Conservation (phyloP, 2,888 invertebrate genomes). For the Diarsia brunnea region DNA sequence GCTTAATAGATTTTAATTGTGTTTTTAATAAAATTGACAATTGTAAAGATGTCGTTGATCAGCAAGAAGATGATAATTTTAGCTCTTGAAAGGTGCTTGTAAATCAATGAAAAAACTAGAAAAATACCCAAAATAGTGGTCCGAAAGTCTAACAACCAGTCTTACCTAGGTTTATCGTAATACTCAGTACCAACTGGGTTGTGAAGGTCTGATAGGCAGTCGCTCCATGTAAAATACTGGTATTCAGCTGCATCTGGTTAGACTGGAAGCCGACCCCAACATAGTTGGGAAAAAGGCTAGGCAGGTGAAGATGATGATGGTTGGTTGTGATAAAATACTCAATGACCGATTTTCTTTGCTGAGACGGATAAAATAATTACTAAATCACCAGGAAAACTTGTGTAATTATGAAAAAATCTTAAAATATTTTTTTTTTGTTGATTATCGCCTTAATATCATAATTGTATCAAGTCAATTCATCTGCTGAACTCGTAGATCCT, state of each 20-base stretch:
- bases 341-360: neutral
- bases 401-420: neutral
- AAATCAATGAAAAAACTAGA: neutral
- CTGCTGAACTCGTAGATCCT: neutral
- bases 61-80: neutral
- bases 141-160: no score
- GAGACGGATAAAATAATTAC: neutral
- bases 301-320: neutral
- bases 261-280: no score
- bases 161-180: no score
- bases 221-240: no score
- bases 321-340: no score
- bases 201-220: no score
- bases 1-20: conserved; percentile 24
- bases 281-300: no score
- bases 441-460: neutral
- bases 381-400: neutral
- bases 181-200: no score
- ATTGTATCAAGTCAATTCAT: neutral
- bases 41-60: neutral
- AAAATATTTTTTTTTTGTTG: neutral
- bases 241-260: no score
- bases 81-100: neutral
- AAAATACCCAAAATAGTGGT: no score
- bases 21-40: conserved; percentile 1